Evolutionary conservation across 2,888 invertebrate species (phyloP).

Genomic region (Orthonychiurus folsomi): DNA sequence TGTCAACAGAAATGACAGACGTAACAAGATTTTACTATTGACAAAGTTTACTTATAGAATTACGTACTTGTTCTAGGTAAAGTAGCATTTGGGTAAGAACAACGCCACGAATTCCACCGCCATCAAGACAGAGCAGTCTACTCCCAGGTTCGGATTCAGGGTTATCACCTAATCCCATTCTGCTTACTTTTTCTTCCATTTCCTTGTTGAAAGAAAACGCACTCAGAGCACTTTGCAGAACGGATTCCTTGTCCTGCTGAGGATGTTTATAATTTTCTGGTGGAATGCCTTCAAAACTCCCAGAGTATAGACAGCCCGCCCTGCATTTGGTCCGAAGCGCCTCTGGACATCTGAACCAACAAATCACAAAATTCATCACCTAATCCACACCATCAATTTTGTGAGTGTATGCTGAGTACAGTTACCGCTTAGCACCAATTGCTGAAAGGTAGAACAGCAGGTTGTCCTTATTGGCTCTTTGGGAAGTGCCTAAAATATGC

Average conservation of each 20-base stretch:
- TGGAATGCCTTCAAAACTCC: constrained; percentile 62
- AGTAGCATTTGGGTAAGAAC: constrained; percentile 69
- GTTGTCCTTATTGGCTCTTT: constrained; percentile 49
- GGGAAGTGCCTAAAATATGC: constrained; percentile 56
- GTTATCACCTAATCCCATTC: too few relatives aligned
- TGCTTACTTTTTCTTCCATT: constrained; percentile 1
- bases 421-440: constrained; percentile 58
- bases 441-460: constrained; percentile 74
- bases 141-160: constrained; percentile 34
- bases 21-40: too few relatives aligned
- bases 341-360: too few relatives aligned
- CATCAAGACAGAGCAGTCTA: constrained; percentile 77
- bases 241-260: constrained; percentile 48
- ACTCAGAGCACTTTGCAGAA: constrained; percentile 63
- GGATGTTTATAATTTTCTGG: constrained; percentile 53
- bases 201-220: constrained; percentile 48
- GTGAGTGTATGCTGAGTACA: too few relatives aligned
- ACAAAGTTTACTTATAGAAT: too few relatives aligned
- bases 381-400: too few relatives aligned
- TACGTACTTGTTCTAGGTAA: constrained; percentile 57
- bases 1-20: constrained; percentile 3
- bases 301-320: too few relatives aligned
- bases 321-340: too few relatives aligned
- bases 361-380: too few relatives aligned
- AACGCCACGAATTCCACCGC: constrained; percentile 92